Conservation (phyloP, 2,888 invertebrate genomes). For the Gymnocheta viridis region DNA sequence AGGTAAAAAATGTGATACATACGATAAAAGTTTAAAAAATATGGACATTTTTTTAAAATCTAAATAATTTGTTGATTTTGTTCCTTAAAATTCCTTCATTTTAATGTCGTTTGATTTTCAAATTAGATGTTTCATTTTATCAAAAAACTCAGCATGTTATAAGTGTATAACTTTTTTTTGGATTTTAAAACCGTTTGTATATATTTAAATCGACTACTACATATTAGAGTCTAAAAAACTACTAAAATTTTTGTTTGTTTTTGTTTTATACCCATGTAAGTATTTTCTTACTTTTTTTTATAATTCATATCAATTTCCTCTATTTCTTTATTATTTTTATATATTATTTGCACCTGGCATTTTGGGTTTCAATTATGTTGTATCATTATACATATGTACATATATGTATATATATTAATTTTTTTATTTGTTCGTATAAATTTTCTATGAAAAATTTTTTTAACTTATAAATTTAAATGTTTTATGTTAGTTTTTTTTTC, state of each 20-base stretch:
- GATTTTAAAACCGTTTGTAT: slow-evolving; percentile 18
- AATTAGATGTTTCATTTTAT: slow-evolving; percentile 5
- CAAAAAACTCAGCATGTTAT: slow-evolving; percentile 39
- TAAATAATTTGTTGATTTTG: background rate
- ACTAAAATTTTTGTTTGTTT: slow-evolving; percentile 48
- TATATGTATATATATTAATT: background rate
- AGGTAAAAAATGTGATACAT: background rate
- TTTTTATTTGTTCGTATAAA: slow-evolving; percentile 55
- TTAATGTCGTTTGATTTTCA: background rate
- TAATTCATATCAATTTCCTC: slow-evolving; percentile 59
- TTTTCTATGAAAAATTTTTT: slow-evolving; percentile 58
- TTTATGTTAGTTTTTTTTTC: slow-evolving; percentile 17
- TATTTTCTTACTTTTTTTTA: background rate
- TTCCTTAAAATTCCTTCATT: background rate
- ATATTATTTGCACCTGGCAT: slow-evolving; percentile 56
- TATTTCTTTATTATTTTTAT: slow-evolving; percentile 31
- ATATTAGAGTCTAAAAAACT: slow-evolving; percentile 53
- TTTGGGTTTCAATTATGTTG: slow-evolving; percentile 1
- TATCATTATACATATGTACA: slow-evolving; percentile 1
- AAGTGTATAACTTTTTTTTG: slow-evolving; percentile 25
- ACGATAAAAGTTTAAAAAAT: background rate
- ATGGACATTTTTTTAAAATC: background rate
- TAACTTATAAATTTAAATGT: slow-evolving; percentile 50
- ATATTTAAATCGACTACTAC: slow-evolving; percentile 47
- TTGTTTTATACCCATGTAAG: background rate